phyloP scores from a whole-genome alignment of 1,140 invertebrate genomes.

The Asbolus verrucosus region DNA sequence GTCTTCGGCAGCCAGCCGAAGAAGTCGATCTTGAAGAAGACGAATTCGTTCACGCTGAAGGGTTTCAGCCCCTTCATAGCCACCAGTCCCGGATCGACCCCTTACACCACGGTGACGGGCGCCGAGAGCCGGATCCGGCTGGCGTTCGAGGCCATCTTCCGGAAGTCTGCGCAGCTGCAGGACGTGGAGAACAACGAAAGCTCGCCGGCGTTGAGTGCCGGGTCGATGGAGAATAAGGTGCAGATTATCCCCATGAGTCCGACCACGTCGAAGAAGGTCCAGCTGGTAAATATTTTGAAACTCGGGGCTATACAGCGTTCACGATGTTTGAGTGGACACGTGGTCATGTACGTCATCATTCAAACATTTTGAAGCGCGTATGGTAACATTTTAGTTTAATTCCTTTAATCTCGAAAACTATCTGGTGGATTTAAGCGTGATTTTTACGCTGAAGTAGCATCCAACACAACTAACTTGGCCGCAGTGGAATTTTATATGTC shows the following conservation, averaged over 20 bases:
- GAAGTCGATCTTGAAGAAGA: slow-evolving; percentile 94
- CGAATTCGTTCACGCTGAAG: slow-evolving; percentile 87
- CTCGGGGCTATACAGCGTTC: too few species aligned
- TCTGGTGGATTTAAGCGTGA: too few species aligned
- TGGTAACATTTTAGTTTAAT: too few species aligned
- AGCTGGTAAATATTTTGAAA: slow-evolving; percentile 88
- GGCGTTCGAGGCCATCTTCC: slow-evolving; percentile 91
- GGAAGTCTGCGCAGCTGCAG: slow-evolving; percentile 84
- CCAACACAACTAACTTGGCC: too few species aligned
- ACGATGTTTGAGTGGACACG: too few species aligned
- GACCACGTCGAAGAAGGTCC: slow-evolving; percentile 85
- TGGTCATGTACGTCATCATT: too few species aligned
- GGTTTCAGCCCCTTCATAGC: slow-evolving; percentile 74
- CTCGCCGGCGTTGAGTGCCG: slow-evolving; percentile 55
- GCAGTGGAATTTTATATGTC: too few species aligned
- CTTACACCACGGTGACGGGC: slow-evolving; percentile 88
- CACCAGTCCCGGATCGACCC: slow-evolving; percentile 77
- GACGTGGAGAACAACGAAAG: slow-evolving; percentile 72
- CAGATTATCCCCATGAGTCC: slow-evolving; percentile 70
- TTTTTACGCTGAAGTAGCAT: too few species aligned
- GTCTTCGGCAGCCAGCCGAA: slow-evolving; percentile 75
- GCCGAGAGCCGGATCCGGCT: slow-evolving; percentile 86
- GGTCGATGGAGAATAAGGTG: slow-evolving; percentile 48
- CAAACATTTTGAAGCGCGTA: too few species aligned
- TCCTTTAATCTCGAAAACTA: too few species aligned